Percentiles rank a stretch among this genome's conserved stretches.
Evolutionary conservation across 2,113 vertebrate genomes (phyloP).

Genomic region (Kryptolebias marmoratus): DNA sequence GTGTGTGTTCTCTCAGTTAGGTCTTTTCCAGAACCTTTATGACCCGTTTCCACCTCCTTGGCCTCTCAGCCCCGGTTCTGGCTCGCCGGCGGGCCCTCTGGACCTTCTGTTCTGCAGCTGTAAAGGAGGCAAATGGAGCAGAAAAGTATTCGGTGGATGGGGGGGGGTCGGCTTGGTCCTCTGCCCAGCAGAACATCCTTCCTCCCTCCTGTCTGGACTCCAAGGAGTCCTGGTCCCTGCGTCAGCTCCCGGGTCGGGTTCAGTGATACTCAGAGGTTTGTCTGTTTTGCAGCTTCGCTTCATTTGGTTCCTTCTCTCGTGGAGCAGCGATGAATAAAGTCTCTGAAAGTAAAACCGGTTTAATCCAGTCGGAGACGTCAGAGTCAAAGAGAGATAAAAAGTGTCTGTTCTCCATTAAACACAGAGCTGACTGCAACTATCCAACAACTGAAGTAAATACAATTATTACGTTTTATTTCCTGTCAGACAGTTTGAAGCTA

Average conservation of each 20-base stretch:
- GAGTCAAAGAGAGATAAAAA: too few species aligned
- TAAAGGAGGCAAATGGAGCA: slow-evolving; percentile 66
- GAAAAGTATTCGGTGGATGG: slow-evolving; percentile 41
- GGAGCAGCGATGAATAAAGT: background rate
- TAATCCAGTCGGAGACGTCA: too few species aligned
- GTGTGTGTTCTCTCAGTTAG: slow-evolving; percentile 22
- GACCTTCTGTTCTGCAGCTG: slow-evolving; percentile 24
- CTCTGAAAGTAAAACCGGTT: slow-evolving; percentile 2
- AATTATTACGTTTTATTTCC: too few species aligned
- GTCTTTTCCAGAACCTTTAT: slow-evolving; percentile 39
- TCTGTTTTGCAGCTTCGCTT: slow-evolving; percentile 2
- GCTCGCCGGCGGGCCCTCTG: background rate
- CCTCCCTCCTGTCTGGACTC: slow-evolving; percentile 1
- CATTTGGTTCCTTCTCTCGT: slow-evolving; percentile 16
- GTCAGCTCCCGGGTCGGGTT: slow-evolving; percentile 13
- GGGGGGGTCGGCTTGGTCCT: background rate
- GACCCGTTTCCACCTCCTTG: slow-evolving; percentile 39
- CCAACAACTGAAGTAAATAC: too few species aligned
- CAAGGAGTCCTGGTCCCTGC: background rate
- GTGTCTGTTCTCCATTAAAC: too few species aligned
- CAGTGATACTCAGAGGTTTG: background rate
- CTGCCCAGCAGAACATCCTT: background rate
- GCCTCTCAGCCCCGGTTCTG: too few species aligned
- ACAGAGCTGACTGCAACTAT: too few species aligned
- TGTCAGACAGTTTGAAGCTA: background rate